Evolutionary conservation across 2,888 invertebrate genomes (phyloP).

Genomic region (Heliconius ethilla): DNA sequence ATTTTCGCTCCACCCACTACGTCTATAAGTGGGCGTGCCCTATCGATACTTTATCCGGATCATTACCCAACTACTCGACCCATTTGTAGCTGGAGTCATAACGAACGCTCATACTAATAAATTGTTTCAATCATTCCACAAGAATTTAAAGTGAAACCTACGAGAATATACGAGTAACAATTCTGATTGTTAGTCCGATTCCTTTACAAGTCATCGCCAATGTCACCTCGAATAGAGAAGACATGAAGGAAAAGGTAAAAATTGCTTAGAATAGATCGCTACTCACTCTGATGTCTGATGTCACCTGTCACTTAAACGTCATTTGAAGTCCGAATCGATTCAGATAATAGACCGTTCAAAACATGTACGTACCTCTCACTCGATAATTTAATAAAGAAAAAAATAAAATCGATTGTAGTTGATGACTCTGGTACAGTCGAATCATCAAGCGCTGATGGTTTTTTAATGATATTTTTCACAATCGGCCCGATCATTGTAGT

Average conservation of each 20-base stretch:
- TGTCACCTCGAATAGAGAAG: not conserved
- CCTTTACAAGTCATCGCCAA: not conserved
- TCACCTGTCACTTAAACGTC: conserved; percentile 24
- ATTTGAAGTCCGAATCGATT: conserved; percentile 35
- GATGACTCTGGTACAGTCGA: conserved; percentile 74
- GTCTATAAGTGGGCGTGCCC: conserved; percentile 73
- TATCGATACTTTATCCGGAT: conserved; percentile 72
- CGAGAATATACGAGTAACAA: conserved; percentile 2
- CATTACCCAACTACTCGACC: conserved; percentile 54
- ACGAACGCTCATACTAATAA: conserved; percentile 23
- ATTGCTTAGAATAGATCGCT: not conserved
- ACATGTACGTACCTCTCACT: conserved; percentile 53
- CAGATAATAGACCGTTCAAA: conserved; percentile 52
- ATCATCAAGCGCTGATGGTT: conserved; percentile 81
- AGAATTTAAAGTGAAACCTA: conserved; percentile 20
- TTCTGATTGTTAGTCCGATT: not conserved
- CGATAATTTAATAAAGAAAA: conserved; percentile 76
- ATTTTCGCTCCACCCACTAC: conserved; percentile 76
- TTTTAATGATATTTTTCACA: conserved; percentile 84
- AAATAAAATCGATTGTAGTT: conserved; percentile 79
- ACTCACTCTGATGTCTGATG: not conserved
- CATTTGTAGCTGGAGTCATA: conserved; percentile 35
- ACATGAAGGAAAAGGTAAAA: not conserved
- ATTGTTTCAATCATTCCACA: conserved; percentile 29
- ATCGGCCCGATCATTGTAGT: conserved; percentile 80